Percentiles rank a stretch among this genome's conserved stretches.
phyloP scores from a whole-genome alignment of 2,888 invertebrate genomes.

The Busseola fusca region DNA sequence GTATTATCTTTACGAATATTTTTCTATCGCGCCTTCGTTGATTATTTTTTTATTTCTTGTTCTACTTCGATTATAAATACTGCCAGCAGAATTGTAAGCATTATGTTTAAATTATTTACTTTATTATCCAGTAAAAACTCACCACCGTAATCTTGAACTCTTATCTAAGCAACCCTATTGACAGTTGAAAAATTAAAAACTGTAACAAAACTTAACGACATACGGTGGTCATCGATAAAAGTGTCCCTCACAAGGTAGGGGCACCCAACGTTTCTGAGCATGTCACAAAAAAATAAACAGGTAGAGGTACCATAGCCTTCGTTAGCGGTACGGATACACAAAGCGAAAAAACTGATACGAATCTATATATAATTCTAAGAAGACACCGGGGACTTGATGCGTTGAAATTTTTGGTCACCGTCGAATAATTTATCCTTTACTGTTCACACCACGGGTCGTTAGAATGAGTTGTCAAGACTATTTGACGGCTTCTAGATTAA shows the following conservation, averaged over 20 bases:
- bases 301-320: slow-evolving; percentile 76
- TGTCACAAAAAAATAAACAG: slow-evolving; percentile 81
- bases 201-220: slow-evolving; percentile 78
- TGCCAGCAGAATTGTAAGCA: not conserved
- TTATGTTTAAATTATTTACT: not conserved
- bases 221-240: slow-evolving; percentile 86
- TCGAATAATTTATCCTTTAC: slow-evolving; percentile 82
- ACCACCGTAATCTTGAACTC: slow-evolving; percentile 13
- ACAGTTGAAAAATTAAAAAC: slow-evolving; percentile 68
- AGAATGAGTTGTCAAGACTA: slow-evolving; percentile 83
- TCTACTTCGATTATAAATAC: not conserved
- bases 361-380: slow-evolving; percentile 86
- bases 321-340: slow-evolving; percentile 84
- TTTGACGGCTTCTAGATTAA: slow-evolving; percentile 76
- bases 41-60: not conserved
- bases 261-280: slow-evolving; percentile 71
- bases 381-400: slow-evolving; percentile 76
- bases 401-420: slow-evolving; percentile 78
- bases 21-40: not conserved
- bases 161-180: slow-evolving; percentile 51
- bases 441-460: slow-evolving; percentile 82
- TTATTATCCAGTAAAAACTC: slow-evolving; percentile 1
- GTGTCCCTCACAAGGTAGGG: slow-evolving; percentile 78
- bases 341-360: slow-evolving; percentile 82
- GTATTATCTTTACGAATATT: no score